These are phyloP conservation scores for Cassiopea xamachana DNA, from an alignment of 30 jellyfish, hydroid and myxozoan genomes.

Conservation along the genomic window DNA sequence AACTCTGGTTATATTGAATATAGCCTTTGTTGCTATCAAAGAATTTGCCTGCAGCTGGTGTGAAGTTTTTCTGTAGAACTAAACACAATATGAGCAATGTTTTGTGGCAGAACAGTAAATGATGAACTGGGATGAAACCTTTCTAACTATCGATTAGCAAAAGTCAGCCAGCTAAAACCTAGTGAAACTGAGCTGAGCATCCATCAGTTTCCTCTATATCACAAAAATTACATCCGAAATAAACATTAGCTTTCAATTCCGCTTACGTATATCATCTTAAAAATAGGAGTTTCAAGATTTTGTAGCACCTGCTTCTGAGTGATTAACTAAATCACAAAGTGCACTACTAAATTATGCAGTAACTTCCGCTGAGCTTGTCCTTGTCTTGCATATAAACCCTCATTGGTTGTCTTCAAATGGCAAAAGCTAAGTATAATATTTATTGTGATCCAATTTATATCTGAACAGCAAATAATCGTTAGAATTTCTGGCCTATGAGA, in stretches of 20 bases:
- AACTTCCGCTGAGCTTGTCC: background rate
- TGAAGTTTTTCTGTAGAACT: too few species aligned
- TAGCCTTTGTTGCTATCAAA: background rate
- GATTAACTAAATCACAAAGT: background rate
- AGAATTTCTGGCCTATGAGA: background rate
- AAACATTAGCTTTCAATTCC: background rate
- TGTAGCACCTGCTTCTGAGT: background rate
- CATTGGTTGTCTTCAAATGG: background rate
- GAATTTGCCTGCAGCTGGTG: too few species aligned
- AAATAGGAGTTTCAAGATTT: background rate
- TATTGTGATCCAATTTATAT: background rate
- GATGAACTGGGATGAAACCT: too few species aligned
- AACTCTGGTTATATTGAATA: background rate
- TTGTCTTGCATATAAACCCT: background rate
- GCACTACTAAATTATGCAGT: background rate
- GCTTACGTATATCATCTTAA: background rate
- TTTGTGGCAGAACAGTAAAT: too few species aligned
- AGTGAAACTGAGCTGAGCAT: too few species aligned
- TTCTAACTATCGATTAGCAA: too few species aligned
- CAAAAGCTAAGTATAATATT: background rate
- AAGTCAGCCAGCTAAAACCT: too few species aligned
- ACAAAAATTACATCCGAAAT: background rate
- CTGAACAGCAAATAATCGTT: background rate
- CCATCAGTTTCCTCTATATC: too few species aligned
- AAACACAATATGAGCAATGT: too few species aligned